Evolutionary conservation across 2,888 invertebrate species (phyloP), one percentile per base, ranked within the genome.

Genomic region (Osedax fenrisi): DNA sequence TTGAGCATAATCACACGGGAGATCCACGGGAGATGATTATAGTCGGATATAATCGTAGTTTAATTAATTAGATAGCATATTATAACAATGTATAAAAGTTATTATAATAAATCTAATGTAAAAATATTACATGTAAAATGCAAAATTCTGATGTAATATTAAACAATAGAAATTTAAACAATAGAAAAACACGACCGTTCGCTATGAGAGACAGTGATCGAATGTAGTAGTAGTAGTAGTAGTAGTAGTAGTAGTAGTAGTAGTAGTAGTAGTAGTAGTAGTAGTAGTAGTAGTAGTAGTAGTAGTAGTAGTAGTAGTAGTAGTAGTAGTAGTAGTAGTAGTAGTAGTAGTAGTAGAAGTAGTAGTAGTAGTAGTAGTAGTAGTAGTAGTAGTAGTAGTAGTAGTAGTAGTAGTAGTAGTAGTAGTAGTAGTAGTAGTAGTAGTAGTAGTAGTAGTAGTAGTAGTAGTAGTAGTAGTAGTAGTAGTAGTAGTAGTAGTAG

Each of bases 321-420:
- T 64, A 64, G 64, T 64, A 64, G 64, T 1, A 64, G 64, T 64
- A 64, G 64, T 1, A 64, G 64, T 64, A 64, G 64, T 64, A 64
- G 64, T 1, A 64, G 64, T 1, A 64, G 13, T 64, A 64, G 64
- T 64, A 64, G 64, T 1, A 64, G 64, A 17, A 64, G 64, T 64
- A 64, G 13, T 1, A 64, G 64, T 64, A 64, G 64, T 64, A 64
- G 64, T 64, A 64, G 64, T 64, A 64, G 64, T 1, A 64, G 64
- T 64, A 64, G 64, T 64, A 1, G 64, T 64, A 1, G 64, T 64
- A 64, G 64, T 1, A 64, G 64, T 23, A 64, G 64, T 64, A 64
- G 64, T 64, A 64, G 64, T 64, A 64, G 64, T 64, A 64, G 64
- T 64, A 64, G 64, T 64, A 64, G 64, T 23, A 64, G 64, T 64